Evolutionary conservation across 92 coral and sea anemone species (phyloP).

Genomic region (Montipora capitata): DNA sequence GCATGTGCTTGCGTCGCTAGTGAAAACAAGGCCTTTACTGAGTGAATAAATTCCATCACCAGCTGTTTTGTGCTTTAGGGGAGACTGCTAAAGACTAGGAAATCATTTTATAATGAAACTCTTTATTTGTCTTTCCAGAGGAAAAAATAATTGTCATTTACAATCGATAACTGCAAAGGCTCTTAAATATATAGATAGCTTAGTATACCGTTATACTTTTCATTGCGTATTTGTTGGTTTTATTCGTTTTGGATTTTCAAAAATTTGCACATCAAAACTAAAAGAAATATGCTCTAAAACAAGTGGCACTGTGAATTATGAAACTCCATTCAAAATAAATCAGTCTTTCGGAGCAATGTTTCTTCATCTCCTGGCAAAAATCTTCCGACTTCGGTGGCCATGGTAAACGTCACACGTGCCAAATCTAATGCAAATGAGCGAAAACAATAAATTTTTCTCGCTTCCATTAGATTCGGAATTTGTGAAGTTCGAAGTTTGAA

Average conservation of each 20-base stretch:
- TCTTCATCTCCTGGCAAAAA: neutral
- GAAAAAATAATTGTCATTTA: slow-evolving; percentile 26
- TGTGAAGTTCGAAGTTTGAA: too few relatives aligned
- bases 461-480: too few relatives aligned
- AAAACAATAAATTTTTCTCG: too few relatives aligned
- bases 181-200: slow-evolving; percentile 2
- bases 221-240: neutral
- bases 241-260: neutral
- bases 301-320: neutral
- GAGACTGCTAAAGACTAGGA: too few relatives aligned
- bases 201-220: neutral
- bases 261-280: slow-evolving; percentile 14
- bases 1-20: too few relatives aligned
- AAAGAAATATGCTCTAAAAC: slow-evolving; percentile 18
- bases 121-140: slow-evolving; percentile 28
- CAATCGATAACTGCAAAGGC: slow-evolving; percentile 25
- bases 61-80: too few relatives aligned
- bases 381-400: neutral
- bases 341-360: neutral
- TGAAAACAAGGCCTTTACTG: too few relatives aligned
- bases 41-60: too few relatives aligned
- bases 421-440: too few relatives aligned
- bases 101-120: slow-evolving; percentile 46
- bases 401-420: neutral
- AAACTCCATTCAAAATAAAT: neutral